These are phyloP conservation scores for Moxostoma hubbsi DNA, from an alignment of 2,797 vertebrate species.

Conservation along the genomic window DNA sequence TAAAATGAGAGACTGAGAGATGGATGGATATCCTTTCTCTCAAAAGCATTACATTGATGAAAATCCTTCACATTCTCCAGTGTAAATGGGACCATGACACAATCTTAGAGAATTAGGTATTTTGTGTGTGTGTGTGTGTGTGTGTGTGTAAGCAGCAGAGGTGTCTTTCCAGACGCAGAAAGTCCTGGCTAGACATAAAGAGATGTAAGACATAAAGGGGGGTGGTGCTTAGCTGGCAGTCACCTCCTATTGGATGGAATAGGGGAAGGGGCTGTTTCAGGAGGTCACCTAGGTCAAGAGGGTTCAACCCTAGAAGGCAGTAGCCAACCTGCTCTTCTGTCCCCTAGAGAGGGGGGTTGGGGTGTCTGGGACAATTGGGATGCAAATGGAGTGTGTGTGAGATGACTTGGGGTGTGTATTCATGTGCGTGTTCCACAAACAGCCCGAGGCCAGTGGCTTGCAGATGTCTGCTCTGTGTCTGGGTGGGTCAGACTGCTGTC, in stretches of 20 bases:
- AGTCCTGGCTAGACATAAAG: slow-evolving; percentile 19
- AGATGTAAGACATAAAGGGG: slow-evolving; percentile 16
- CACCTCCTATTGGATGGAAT: neutral
- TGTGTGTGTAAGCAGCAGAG: neutral
- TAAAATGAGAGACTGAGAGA: neutral
- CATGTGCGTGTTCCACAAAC: slow-evolving; percentile 26
- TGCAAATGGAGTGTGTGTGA: slow-evolving; percentile 17
- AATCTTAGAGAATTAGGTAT: neutral
- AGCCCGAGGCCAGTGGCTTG: slow-evolving; percentile 39
- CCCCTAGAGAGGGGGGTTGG: slow-evolving; percentile 11
- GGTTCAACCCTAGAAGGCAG: slow-evolving; percentile 29
- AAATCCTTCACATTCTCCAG: too few species aligned
- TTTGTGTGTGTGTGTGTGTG: neutral
- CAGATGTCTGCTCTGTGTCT: slow-evolving; percentile 59
- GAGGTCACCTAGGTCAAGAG: slow-evolving; percentile 26
- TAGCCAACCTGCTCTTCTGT: slow-evolving; percentile 1
- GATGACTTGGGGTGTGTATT: neutral
- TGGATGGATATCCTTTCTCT: too few species aligned
- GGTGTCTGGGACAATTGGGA: slow-evolving; percentile 33
- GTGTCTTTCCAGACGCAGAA: neutral
- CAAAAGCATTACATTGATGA: too few species aligned
- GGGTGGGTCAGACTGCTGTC: slow-evolving; percentile 57
- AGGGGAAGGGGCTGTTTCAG: slow-evolving; percentile 21
- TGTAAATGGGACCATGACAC: neutral
- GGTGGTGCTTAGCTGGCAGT: neutral